phyloP scores from a whole-genome alignment of 1,140 invertebrate species.

The Coboldia fuscipes region DNA sequence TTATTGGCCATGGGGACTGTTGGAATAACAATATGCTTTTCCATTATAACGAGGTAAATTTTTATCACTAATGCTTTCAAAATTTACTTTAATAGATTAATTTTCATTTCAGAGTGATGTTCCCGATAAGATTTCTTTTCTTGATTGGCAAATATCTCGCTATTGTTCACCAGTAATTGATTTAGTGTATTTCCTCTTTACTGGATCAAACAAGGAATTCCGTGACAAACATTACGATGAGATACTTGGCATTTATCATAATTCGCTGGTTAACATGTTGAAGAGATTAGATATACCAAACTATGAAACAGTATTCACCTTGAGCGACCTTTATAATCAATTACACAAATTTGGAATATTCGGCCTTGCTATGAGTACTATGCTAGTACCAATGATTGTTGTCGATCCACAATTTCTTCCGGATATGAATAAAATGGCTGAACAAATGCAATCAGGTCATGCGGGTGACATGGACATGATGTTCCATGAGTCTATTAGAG shows the following conservation, averaged over 20 bases:
- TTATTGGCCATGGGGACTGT: constrained; percentile 16
- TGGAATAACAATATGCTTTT: constrained; percentile 19
- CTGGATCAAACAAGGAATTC: constrained; percentile 22
- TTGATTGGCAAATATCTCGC: constrained; percentile 29
- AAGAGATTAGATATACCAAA: constrained; percentile 11
- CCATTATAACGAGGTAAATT: constrained; percentile 4
- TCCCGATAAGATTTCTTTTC: constrained; percentile 17
- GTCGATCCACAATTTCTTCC: neutral
- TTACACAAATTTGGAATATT: constrained; percentile 10
- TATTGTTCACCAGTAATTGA: constrained; percentile 26
- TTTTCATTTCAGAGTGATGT: neutral
- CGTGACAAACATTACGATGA: constrained; percentile 20
- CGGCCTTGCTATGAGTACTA: constrained; percentile 8
- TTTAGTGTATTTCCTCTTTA: constrained; percentile 28
- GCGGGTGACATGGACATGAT: neutral
- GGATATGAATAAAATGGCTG: neutral
- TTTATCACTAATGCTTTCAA: neutral
- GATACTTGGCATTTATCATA: constrained; percentile 24
- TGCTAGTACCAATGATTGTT: constrained; percentile 3
- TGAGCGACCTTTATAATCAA: constrained; percentile 9
- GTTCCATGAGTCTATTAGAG: neutral
- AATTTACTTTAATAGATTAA: neutral
- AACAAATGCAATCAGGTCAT: neutral
- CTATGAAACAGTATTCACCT: constrained; percentile 11
- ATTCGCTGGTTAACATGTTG: constrained; percentile 15